Evolutionary conservation across 2,113 vertebrate genomes (phyloP), one percentile per base, ranked within the genome.

Genomic region (Serilophus lunatus): DNA sequence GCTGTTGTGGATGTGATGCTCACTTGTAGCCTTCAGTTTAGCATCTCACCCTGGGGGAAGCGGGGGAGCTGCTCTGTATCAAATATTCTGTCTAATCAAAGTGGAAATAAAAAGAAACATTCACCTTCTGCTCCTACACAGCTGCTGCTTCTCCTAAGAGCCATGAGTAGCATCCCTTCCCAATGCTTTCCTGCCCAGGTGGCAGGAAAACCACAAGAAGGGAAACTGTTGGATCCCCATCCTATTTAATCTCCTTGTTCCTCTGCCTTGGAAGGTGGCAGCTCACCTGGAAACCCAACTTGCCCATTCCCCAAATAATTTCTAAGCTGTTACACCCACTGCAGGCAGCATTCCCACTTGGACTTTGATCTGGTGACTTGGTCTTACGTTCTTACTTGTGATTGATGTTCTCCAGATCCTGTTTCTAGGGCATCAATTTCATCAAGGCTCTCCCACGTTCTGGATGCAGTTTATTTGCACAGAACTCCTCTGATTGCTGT

Each of bases 1-100:
- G 56, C 83, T 75, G 63, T 22, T 71, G 75, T 36, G 88, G 51
- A 90, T 91, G 57, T 47, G 91, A 59, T 95, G 93, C 95, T 97
- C 89, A 56, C 76, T 88, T 74, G 66, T 33, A 75, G 81, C 76
- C 49, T 88, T 75, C 90, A 36, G 57, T 76, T 77, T n/a, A 65
- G 88, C 64, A 82, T 74, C 23, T 83, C 15, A 31, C 72, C 77
- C 78, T 12, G 49, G n/a, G 63, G 54, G 23, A 53, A 60, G 71
- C 0, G 2, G 36, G 68, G 36, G 71, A 84, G 42, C 49, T 92
- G 57, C 45, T 89, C 17, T 51, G 69, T 53, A 64, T 80, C 75
- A 77, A 74, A 80, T 59, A 57, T 74, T 82, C 71, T 38, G 45
- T 65, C 68, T 90, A 35, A 91, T 77, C 54, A 49, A 29, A 74